Evolutionary conservation across 2,888 invertebrate genomes (phyloP).

Genomic region (Drosophila recens): DNA sequence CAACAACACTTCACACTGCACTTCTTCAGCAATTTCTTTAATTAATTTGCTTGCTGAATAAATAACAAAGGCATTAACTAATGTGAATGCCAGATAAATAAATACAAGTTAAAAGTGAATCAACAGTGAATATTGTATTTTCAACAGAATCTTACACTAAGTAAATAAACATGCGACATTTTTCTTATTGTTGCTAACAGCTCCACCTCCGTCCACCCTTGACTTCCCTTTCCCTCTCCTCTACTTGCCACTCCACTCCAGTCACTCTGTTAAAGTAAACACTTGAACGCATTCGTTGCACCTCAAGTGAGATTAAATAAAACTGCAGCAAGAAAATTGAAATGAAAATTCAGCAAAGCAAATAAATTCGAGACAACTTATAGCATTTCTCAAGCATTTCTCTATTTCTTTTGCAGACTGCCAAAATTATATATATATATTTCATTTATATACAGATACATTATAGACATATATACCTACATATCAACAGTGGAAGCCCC

Average conservation of each 20-base stretch:
- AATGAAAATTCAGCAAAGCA: conserved; percentile 76
- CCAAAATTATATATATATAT: conserved; percentile 40
- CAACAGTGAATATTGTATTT: conserved; percentile 11
- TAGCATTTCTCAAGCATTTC: conserved; percentile 39
- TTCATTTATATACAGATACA: conserved; percentile 31
- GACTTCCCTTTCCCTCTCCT: background rate
- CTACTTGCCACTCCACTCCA: background rate
- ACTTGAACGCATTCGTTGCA: conserved; percentile 69
- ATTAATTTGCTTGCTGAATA: conserved; percentile 32
- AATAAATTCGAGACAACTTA: conserved; percentile 74
- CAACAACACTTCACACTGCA: conserved; percentile 1
- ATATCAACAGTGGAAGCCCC: conserved; percentile 13
- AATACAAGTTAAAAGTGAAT: conserved; percentile 12
- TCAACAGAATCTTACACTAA: conserved; percentile 20
- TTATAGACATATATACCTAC: background rate
- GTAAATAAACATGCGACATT: conserved; percentile 25
- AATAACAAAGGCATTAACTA: conserved; percentile 17
- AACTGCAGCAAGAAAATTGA: conserved; percentile 73
- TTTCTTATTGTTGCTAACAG: background rate
- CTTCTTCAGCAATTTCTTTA: conserved; percentile 13
- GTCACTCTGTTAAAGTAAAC: conserved; percentile 47
- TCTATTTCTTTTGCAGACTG: conserved; percentile 21
- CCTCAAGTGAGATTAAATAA: conserved; percentile 80
- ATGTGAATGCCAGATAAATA: conserved; percentile 6
- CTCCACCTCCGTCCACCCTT: background rate